These are phyloP conservation scores for Ramphastos sulfuratus DNA, from an alignment of 2,113 vertebrate genomes.

Conservation along the genomic window DNA sequence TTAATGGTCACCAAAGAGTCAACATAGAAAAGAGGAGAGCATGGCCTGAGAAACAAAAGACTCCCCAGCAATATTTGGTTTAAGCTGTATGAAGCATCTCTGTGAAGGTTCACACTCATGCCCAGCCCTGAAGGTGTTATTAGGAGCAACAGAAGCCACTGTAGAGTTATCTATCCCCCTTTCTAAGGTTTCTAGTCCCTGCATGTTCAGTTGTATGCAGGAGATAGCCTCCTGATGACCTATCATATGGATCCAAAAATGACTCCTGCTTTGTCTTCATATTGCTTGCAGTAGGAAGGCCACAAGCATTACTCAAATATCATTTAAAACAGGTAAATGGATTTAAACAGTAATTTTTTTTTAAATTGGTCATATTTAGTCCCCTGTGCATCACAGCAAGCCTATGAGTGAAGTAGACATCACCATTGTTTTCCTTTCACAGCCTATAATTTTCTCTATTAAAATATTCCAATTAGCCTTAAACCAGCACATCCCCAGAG, in stretches of 20 bases:
- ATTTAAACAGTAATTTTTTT: background rate
- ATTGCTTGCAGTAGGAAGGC: background rate
- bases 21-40: fast-evolving
- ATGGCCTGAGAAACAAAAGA: background rate
- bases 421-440: no score
- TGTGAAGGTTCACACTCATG: background rate
- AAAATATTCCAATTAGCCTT: no score
- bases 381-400: no score
- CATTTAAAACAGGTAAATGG: background rate
- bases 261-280: background rate
- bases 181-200: background rate
- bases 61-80: background rate
- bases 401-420: no score
- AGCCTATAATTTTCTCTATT: no score
- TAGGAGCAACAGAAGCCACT: background rate
- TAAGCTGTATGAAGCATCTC: background rate
- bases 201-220: background rate
- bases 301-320: fast-evolving
- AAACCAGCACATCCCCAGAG: no score
- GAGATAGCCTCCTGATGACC: background rate
- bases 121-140: background rate
- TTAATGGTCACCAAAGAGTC: background rate
- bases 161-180: fast-evolving
- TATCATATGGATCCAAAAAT: background rate
- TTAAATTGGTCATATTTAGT: background rate